phyloP scores from a whole-genome alignment of 2,888 invertebrate species.

The Philonicus albiceps region DNA sequence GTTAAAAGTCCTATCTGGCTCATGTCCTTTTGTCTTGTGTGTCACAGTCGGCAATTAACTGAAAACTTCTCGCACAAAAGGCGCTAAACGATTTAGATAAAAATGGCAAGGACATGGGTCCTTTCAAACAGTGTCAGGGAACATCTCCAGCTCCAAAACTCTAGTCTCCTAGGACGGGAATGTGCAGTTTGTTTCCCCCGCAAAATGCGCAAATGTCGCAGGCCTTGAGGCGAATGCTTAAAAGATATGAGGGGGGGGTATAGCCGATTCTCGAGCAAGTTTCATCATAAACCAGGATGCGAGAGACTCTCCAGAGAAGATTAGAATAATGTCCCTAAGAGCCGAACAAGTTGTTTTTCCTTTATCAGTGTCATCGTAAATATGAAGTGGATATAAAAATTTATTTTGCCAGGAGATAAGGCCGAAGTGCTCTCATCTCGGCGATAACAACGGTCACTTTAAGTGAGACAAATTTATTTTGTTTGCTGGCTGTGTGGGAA shows the following conservation, averaged over 20 bases:
- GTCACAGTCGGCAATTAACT: background rate
- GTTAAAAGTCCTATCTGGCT: background rate
- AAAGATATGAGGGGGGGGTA: constrained; percentile 31
- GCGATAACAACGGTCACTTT: constrained; percentile 62
- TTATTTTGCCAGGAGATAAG: constrained; percentile 46
- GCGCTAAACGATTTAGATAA: background rate
- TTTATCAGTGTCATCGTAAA: constrained; percentile 49
- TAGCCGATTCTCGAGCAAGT: constrained; percentile 12
- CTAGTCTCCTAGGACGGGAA: background rate
- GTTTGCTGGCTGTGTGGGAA: too few relatives aligned
- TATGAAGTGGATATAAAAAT: constrained; percentile 50
- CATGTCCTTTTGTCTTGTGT: background rate
- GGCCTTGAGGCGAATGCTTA: background rate
- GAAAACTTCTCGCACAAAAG: background rate
- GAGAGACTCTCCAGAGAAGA: constrained; percentile 27
- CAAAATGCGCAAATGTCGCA: background rate
- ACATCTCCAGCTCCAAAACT: background rate
- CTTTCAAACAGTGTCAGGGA: background rate
- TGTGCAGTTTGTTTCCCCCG: background rate
- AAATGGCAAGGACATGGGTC: background rate
- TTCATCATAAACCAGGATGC: constrained; percentile 21
- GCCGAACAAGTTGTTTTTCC: constrained; percentile 48
- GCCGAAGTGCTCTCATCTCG: constrained; percentile 38
- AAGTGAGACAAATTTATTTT: constrained; percentile 63
- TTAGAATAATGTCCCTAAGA: constrained; percentile 43